Conservation (phyloP, 2,113 vertebrate genomes). For the Rhinichthys klamathensis region DNA sequence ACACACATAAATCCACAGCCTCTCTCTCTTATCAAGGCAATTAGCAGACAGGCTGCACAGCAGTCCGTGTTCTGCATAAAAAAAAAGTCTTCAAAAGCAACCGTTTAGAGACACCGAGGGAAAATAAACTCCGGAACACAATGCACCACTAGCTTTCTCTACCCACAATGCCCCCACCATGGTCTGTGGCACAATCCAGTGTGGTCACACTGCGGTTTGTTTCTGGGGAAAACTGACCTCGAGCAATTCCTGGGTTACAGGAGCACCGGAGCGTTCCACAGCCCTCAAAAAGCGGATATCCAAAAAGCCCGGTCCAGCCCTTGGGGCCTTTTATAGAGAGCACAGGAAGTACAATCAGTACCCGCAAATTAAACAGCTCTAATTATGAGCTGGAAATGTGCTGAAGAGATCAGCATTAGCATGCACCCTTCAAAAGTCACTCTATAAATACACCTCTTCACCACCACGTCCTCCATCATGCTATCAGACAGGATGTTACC, state of each 20-base stretch:
- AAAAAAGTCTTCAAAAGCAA: conserved; percentile 59
- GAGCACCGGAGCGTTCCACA: conserved; percentile 63
- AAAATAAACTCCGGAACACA: conserved; percentile 76
- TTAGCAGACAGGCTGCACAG: conserved; percentile 61
- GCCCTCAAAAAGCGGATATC: conserved; percentile 71
- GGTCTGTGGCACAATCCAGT: conserved; percentile 62
- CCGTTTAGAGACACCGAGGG: conserved; percentile 60
- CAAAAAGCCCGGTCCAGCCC: conserved; percentile 61
- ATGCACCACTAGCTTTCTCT: conserved; percentile 67
- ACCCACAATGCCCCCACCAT: conserved; percentile 69
- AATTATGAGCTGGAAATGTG: conserved; percentile 39
- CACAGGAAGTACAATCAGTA: conserved; percentile 59
- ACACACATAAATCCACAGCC: conserved; percentile 24
- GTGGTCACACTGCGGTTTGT: conserved; percentile 65
- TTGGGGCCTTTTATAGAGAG: conserved; percentile 66
- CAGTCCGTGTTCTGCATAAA: conserved; percentile 36
- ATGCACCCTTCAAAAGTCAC: background rate
- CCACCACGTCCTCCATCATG: conserved; percentile 17
- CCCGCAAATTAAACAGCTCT: conserved; percentile 47
- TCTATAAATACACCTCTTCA: conserved; percentile 42
- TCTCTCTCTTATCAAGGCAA: conserved; percentile 53
- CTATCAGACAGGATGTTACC: conserved; percentile 43
- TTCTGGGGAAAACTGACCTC: conserved; percentile 64
- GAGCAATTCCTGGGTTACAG: conserved; percentile 70
- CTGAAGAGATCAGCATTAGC: conserved; percentile 45